These are phyloP conservation scores for Caiman crocodilus DNA, from an alignment of 2,797 vertebrate species.

Conservation along the genomic window DNA sequence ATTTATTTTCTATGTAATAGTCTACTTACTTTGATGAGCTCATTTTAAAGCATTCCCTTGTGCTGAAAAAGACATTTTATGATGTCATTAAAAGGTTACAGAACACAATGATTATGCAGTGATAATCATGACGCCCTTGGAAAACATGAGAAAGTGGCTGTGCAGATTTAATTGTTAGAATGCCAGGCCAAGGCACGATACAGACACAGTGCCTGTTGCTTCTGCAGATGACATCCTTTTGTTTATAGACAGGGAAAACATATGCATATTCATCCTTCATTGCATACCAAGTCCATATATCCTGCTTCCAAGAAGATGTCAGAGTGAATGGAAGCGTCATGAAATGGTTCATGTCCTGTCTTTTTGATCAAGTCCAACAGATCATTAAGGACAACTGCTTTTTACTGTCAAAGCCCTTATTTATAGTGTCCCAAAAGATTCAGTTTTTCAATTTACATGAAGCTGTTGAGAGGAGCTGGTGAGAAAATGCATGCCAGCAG, in stretches of 20 bases:
- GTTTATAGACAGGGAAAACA: not conserved
- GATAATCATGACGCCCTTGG: not conserved
- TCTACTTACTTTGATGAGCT: not conserved
- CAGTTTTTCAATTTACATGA: not conserved
- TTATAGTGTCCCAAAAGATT: not conserved
- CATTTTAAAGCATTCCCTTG: not conserved
- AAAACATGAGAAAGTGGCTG: not conserved
- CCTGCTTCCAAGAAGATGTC: not conserved
- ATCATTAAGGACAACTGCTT: not conserved
- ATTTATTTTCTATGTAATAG: constrained; percentile 10
- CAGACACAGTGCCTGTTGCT: not conserved
- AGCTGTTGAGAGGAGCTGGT: not conserved
- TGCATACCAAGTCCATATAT: fast-evolving
- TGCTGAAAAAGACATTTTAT: not conserved
- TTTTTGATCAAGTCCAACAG: not conserved
- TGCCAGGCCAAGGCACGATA: not conserved
- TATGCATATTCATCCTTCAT: not conserved
- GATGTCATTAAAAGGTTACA: not conserved
- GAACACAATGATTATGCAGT: not conserved
- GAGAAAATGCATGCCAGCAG: not conserved
- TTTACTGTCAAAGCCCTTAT: not conserved
- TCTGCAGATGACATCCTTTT: not conserved
- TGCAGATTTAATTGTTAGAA: not conserved
- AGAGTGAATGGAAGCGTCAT: not conserved
- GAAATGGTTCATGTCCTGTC: not conserved